Evolutionary conservation across 2,888 invertebrate species (phyloP), one percentile per base, ranked within the genome.

Genomic region (Nebria salina): DNA sequence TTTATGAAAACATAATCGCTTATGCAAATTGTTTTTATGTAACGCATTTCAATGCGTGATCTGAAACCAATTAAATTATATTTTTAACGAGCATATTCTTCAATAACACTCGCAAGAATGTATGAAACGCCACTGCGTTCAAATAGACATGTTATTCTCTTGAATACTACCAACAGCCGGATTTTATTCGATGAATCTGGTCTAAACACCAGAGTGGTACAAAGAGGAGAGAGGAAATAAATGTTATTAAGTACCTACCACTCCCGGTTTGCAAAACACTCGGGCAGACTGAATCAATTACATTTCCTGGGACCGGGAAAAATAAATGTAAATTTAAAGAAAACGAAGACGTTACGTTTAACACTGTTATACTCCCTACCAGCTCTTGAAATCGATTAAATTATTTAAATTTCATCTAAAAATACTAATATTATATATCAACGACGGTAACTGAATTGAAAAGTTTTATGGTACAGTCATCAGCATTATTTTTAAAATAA

Each of bases 401-500:
- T 78, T 73, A 78, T 78, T 78, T 74, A 78, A 78, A 78, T 78
- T 78, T 73, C 77, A 78, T 72, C 72, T 65, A 13, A 78, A 78
- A 78, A 72, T 78, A 78, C 77, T 78, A 66, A 75, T 75, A 79
- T 79, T 75, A 75, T 64, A 68, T 66, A 66, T 66, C 13, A 79
- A 70, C 25, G 25, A 26, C 70, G 11, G 70, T 70, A 70, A 70
- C 26, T 70, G 70, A 70, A 70, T 25, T 26, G 70, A 5, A 34
- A 25, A 70, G 25, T 70, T 70, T 54, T 54, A 11, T 2, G 54
- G 13, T 54, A 13, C 54, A 54, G 13, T 54, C 54, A 54, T 54
- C 8, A 54, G 8, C 8, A 7, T 54, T 54, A 8, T 3, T 54
- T 54, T 54, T 54, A 11, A 11, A 54, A 54, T 54, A 7, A 34